Evolutionary conservation across 1,140 invertebrate genomes (phyloP).

Genomic region (Protaetia brevitarsis): DNA sequence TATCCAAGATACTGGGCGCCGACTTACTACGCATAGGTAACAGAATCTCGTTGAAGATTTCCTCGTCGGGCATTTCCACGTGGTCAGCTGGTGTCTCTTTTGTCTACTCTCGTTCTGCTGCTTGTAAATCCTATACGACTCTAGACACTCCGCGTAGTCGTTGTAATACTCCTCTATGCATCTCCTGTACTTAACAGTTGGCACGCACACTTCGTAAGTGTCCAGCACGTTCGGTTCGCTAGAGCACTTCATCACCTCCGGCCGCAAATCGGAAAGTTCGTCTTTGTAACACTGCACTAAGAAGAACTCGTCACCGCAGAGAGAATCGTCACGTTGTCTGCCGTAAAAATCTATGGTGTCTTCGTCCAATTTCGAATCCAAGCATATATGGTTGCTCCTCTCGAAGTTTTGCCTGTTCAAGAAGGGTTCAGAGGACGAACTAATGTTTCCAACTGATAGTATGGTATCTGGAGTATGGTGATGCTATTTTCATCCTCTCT

Average conservation of each 20-base stretch:
- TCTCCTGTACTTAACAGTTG: slow-evolving; percentile 24
- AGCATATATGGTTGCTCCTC: slow-evolving; percentile 34
- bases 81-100: slow-evolving; percentile 19
- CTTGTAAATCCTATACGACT: slow-evolving; percentile 35
- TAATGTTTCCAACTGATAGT: neutral
- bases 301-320: slow-evolving; percentile 45
- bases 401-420: slow-evolving; percentile 26
- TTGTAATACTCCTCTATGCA: slow-evolving; percentile 47
- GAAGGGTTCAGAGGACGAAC: slow-evolving; percentile 34
- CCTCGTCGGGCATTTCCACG: slow-evolving; percentile 40
- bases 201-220: slow-evolving; percentile 24
- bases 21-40: slow-evolving; percentile 42
- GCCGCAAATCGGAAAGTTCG: neutral
- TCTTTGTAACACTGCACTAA: slow-evolving; percentile 40
- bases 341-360: slow-evolving; percentile 42
- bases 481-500: slow-evolving; percentile 16
- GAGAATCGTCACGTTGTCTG: slow-evolving; percentile 29
- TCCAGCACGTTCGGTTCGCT: slow-evolving; percentile 41
- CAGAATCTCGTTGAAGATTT: slow-evolving; percentile 42
- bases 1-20: slow-evolving; percentile 43
- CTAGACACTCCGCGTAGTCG: slow-evolving; percentile 46
- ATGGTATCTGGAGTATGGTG: slow-evolving; percentile 19
- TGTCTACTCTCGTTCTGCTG: slow-evolving; percentile 27
- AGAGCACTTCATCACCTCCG: slow-evolving; percentile 36
- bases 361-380: slow-evolving; percentile 35